A percentile compares a stretch with the other conserved stretches of the same genome.
Evolutionary conservation across 2,797 vertebrate species (phyloP).

Genomic region (Triplophysa yarkandensis): DNA sequence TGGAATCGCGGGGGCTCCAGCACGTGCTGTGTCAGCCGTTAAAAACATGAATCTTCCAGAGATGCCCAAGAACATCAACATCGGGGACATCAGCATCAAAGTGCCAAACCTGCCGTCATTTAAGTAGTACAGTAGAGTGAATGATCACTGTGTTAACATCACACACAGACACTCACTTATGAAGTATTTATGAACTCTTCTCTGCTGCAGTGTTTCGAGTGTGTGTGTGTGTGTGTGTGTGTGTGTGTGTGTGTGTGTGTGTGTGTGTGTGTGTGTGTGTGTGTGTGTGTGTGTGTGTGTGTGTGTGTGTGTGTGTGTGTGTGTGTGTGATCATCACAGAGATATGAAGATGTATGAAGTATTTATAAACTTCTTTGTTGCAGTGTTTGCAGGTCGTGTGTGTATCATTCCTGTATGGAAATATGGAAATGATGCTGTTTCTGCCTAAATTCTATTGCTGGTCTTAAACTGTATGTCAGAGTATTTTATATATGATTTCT

Average conservation of each 20-base stretch:
- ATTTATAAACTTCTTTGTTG: slow-evolving; percentile 56
- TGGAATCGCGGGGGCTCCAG: slow-evolving; percentile 97
- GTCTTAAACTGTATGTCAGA: slow-evolving; percentile 67
- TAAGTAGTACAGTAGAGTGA: slow-evolving; percentile 90
- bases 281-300: slow-evolving; percentile 69
- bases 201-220: slow-evolving; percentile 49
- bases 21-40: slow-evolving; percentile 97
- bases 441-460: slow-evolving; percentile 66
- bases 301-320: too few species aligned
- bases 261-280: too few species aligned
- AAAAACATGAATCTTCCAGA: slow-evolving; percentile 99
- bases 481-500: slow-evolving; percentile 73
- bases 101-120: slow-evolving; percentile 99
- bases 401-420: slow-evolving; percentile 68
- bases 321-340: too few species aligned
- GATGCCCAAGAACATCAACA: slow-evolving; percentile 99
- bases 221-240: slow-evolving; percentile 67
- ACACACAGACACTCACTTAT: too few species aligned
- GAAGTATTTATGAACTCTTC: too few species aligned
- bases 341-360: slow-evolving; percentile 64
- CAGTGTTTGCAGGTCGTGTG: slow-evolving; percentile 79
- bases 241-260: too few species aligned
- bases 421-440: slow-evolving; percentile 61
- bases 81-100: slow-evolving; percentile 99
- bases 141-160: background rate